These are phyloP conservation scores for Aselliscus stoliczkanus DNA, from an alignment of 2,797 vertebrate genomes.

Conservation along the genomic window DNA sequence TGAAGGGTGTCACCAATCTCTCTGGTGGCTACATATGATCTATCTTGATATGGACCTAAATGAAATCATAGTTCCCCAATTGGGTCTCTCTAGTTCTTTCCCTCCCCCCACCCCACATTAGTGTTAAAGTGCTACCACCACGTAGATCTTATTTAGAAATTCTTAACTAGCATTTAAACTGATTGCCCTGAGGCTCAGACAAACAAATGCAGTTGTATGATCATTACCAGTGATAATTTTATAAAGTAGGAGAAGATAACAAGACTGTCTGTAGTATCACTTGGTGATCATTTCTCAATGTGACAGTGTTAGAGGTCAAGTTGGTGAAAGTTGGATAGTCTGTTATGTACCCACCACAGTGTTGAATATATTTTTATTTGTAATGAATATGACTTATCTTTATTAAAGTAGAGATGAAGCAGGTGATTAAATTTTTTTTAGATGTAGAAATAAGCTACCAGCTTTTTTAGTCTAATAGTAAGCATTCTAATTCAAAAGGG, in stretches of 20 bases:
- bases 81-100: background rate
- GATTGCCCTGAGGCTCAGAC: background rate
- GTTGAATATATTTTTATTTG: background rate
- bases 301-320: background rate
- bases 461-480: background rate
- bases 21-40: background rate
- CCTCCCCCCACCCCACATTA: background rate
- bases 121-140: background rate
- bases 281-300: background rate
- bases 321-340: background rate
- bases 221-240: conserved; percentile 40
- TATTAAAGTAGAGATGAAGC: background rate
- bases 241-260: conserved; percentile 26
- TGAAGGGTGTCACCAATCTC: background rate
- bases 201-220: conserved; percentile 14
- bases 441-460: background rate
- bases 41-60: background rate
- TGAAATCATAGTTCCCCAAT: background rate
- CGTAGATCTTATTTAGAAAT: conserved; percentile 34
- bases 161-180: conserved; percentile 13
- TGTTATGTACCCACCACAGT: background rate
- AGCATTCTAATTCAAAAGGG: background rate
- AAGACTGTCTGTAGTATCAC: background rate
- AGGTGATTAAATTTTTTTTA: background rate
- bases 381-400: background rate